Base-by-base conservation (phyloP, 1,140 invertebrate genomes). In the Neuroterus valhalla region DNA sequence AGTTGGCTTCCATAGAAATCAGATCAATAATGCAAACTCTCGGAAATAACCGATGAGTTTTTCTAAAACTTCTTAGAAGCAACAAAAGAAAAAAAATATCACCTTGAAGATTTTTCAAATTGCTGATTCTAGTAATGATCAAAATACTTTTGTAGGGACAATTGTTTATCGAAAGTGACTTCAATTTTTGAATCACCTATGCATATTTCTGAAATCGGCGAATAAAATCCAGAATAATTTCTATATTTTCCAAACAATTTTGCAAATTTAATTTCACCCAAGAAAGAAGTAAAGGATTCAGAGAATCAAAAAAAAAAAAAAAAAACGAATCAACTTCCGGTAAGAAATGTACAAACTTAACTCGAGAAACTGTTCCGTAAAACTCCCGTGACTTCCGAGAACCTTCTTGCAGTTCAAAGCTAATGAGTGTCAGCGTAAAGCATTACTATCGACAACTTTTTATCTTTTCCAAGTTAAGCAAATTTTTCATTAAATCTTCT, bases 401-500 rank as follows among this genome's bases (percentile, higher is more conserved):
- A 62, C 55, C 31, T 55, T 55, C 14, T 62, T 31, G 23, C 5
- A 26, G 26, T 62, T 62, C 21, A 62, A 38, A 62, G 55, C 55
- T 62, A 62, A 62, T 62, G 55, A 62, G 55, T 62, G 55, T 62
- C 55, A 38, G 26, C 55, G 55, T 15, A 62, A 62, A 31, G 23
- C 55, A 62, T 62, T 62, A 62, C 23, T 21, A 62, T 62, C 52
- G 26, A 23, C 55, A 62, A 62, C 21, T 62, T 62, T 62, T 62
- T 62, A 62, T 62, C 14, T 62, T 23, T 21, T 62, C 21, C 21
- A 14, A 62, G 52, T 62, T 62, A 62, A 62, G 52, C 52, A 62
- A 62, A 62, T 62, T 62, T 62, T 62, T 62, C 52, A 62, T 62
- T 62, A 62, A 62, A 62, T 62, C 52, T 62, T 62, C 52, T 62